These are phyloP conservation scores for Narcine bancroftii DNA, from an alignment of 2,113 vertebrate genomes.

Conservation along the genomic window DNA sequence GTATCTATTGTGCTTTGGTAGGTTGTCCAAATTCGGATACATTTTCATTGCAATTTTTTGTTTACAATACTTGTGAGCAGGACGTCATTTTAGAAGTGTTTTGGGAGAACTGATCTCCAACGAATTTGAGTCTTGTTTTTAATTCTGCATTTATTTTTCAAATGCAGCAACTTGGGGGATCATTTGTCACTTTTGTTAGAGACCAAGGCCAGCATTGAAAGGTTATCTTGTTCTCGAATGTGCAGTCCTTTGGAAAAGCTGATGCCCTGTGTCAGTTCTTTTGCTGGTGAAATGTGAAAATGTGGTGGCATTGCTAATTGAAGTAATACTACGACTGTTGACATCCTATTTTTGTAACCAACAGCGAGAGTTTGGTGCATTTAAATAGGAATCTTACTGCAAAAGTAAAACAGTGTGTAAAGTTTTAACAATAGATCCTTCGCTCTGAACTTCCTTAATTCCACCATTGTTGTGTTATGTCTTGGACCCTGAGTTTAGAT, in stretches of 20 bases:
- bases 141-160: neutral
- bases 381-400: neutral
- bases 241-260: neutral
- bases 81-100: neutral
- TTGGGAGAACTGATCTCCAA: neutral
- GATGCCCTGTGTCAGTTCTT: neutral
- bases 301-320: neutral
- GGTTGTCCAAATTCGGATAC: neutral
- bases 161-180: neutral
- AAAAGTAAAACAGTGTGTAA: neutral
- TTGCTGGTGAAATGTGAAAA: neutral
- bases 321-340: neutral
- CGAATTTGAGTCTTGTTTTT: neutral
- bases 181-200: neutral
- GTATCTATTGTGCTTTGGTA: neutral
- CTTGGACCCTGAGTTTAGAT: neutral
- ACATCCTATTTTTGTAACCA: neutral
- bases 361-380: neutral
- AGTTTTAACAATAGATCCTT: neutral
- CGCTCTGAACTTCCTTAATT: neutral
- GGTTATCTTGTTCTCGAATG: neutral
- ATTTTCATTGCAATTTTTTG: neutral
- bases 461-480: neutral
- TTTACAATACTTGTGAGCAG: neutral
- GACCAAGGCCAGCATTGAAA: neutral